Evolutionary conservation across 2,797 vertebrate genomes (phyloP), one percentile per base, ranked within the genome.

Genomic region (Glyptemys insculpta): DNA sequence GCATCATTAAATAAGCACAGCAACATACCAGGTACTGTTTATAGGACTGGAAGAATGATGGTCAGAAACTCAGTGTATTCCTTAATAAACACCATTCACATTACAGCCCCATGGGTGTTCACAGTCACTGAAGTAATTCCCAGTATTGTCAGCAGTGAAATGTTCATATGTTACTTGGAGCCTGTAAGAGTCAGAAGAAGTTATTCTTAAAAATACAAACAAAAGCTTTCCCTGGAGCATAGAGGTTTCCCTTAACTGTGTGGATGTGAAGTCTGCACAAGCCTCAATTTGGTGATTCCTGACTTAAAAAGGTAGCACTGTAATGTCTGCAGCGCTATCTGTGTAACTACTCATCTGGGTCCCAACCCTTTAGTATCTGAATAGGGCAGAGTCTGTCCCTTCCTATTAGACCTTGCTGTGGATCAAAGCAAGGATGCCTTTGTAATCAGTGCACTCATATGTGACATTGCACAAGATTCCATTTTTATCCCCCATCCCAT

Each of bases 111-210:
- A 94, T 6, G 94, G 89, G 97, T 93, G 88, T 95, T 96, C 95
- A 96, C 96, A 97, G 96, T 96, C 97, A 97, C 96, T 97, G 97
- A 97, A 93, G 95, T 95, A 96, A 97, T 96, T 96, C 96, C 96
- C 96, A 88, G 96, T 93, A 91, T 97, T 97, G 97, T 94, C 94
- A 94, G 96, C 96, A 97, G 96, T 97, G 96, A 97, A 97, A 97
- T 96, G 96, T 97, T 97, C 95, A 91, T 95, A 96, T 97, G 95
- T 97, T 97, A 91, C 92, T 96, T 57, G 95, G 95, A 97, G 94
- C 94, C 96, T 96, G 95, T 96, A 95, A 93, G 95, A 95, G 91
- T 95, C 94, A 86, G 95, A 96, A 96, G 87, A 94, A 95, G 96
- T 49, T 78, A 15, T 29, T 78, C 27, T 29, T 47, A 78, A 78